Percentiles rank a stretch among this genome's conserved stretches.
These are phyloP conservation scores for Passer domesticus DNA, from an alignment of 2,113 vertebrate genomes.

Conservation along the genomic window DNA sequence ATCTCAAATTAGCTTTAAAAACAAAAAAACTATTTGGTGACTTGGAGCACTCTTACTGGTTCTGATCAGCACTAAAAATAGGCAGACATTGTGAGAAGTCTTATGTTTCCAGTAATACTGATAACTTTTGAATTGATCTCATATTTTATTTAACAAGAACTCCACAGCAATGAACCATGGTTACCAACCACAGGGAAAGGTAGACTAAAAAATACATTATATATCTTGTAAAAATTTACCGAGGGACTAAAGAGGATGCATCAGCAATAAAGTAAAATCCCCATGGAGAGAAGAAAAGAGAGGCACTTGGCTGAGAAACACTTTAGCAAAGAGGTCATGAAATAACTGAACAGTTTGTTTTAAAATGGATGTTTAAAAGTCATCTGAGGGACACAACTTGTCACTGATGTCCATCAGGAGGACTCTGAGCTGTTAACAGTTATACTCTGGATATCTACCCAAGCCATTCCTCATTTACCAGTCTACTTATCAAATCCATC, in stretches of 20 bases:
- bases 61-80: not conserved
- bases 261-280: not conserved
- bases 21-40: not conserved
- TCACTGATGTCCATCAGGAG: not conserved
- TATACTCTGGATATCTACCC: not conserved
- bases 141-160: constrained; percentile 33
- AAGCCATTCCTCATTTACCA: not conserved
- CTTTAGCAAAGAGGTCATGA: not conserved
- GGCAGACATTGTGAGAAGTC: not conserved
- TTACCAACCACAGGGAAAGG: not conserved
- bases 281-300: not conserved
- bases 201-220: not conserved
- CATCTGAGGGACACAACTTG: not conserved
- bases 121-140: not conserved
- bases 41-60: not conserved
- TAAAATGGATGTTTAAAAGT: not conserved
- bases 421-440: not conserved
- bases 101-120: constrained; percentile 13
- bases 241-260: not conserved
- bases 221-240: not conserved
- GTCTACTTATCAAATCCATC: not conserved
- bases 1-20: not conserved
- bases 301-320: not conserved
- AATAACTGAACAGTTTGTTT: not conserved
- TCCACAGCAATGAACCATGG: not conserved